A percentile compares a stretch with the other conserved stretches of the same genome.
These are phyloP conservation scores for Siniperca knerii DNA, from an alignment of 2,113 vertebrate genomes.

Conservation along the genomic window DNA sequence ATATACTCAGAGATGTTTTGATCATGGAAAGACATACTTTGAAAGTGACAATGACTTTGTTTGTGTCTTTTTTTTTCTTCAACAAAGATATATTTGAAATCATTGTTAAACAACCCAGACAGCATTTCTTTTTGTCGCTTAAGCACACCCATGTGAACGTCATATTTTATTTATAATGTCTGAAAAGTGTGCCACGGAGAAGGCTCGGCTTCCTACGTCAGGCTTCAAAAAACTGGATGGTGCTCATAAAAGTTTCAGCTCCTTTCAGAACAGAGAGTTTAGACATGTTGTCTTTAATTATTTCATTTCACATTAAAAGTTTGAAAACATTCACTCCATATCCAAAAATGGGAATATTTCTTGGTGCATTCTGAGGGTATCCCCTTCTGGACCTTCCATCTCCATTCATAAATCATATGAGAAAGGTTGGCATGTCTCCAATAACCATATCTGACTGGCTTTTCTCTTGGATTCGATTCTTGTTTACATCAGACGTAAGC, in stretches of 20 bases:
- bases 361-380: conserved; percentile 43
- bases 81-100: conserved; percentile 58
- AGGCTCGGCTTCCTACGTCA: conserved; percentile 65
- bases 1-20: conserved; percentile 15
- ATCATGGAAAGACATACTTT: conserved; percentile 35
- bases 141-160: conserved; percentile 75
- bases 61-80: conserved; percentile 23
- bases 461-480: conserved; percentile 6
- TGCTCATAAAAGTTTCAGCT: conserved; percentile 79
- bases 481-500: conserved; percentile 20
- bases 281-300: conserved; percentile 71
- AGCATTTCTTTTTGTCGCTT: conserved; percentile 75
- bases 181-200: conserved; percentile 79
- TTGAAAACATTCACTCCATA: conserved; percentile 49
- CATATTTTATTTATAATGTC: conserved; percentile 77
- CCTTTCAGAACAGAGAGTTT: conserved; percentile 66
- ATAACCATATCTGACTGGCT: conserved; percentile 6
- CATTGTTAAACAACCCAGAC: conserved; percentile 70
- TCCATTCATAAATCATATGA: conserved; percentile 47
- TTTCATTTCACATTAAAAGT: conserved; percentile 69
- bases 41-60: conserved; percentile 52
- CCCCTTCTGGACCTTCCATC: conserved; percentile 12
- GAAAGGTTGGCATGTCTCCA: conserved; percentile 9
- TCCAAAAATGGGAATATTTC: conserved; percentile 41
- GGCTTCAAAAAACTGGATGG: conserved; percentile 68